Percentiles rank a stretch among this genome's conserved stretches.
These are phyloP conservation scores for Tyrophagus putrescentiae DNA, from an alignment of 1,140 invertebrate genomes.

Conservation along the genomic window DNA sequence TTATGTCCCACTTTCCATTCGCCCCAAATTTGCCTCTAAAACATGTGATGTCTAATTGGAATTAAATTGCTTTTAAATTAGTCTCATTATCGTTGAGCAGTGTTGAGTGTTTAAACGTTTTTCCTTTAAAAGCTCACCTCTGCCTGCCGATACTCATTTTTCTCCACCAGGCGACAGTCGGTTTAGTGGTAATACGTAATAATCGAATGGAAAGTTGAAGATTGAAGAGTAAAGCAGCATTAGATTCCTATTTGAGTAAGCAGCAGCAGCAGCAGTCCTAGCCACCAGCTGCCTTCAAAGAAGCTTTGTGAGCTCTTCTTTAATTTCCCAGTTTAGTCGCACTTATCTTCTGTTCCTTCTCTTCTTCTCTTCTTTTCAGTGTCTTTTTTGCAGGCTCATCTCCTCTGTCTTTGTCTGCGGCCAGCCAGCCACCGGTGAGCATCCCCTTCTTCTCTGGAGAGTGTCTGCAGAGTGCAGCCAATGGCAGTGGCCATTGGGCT, in stretches of 20 bases:
- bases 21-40: not conserved
- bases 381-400: no score
- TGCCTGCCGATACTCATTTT: not conserved
- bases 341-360: no score
- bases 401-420: no score
- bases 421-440: not conserved
- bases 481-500: not conserved
- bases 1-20: no score
- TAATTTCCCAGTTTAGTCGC: no score
- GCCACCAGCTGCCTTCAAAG: not conserved
- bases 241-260: not conserved
- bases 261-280: not conserved
- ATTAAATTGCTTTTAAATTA: constrained; percentile 11
- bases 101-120: no score
- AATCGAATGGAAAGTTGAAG: not conserved
- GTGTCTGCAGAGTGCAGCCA: not conserved
- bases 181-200: no score
- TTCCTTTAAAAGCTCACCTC: not conserved
- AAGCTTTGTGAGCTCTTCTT: no score
- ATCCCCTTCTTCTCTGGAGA: not conserved
- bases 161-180: no score
- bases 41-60: constrained; percentile 2
- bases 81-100: not conserved
- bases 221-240: not conserved
- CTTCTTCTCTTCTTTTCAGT: no score